Percentiles rank a stretch among this genome's conserved stretches.
phyloP scores from a whole-genome alignment of 2,888 invertebrate genomes.

The Noctua pronuba region DNA sequence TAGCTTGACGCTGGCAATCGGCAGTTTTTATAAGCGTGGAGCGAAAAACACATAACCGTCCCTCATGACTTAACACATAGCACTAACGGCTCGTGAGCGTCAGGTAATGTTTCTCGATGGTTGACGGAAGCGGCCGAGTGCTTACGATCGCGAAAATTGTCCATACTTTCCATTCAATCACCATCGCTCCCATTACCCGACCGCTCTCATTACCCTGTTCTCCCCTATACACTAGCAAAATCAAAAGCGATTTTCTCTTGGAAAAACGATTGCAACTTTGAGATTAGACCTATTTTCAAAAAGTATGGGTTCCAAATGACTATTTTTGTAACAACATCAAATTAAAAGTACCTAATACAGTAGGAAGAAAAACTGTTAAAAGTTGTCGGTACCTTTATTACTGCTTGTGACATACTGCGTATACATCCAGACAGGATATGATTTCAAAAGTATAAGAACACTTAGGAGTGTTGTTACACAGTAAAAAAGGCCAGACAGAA shows the following conservation, averaged over 20 bases:
- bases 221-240: not conserved
- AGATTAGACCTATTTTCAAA: not conserved
- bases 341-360: not conserved
- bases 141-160: no score
- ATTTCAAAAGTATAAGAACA: conserved; percentile 4
- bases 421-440: not conserved
- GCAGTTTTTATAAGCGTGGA: no score
- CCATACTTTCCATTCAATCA: no score
- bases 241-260: conserved; percentile 2
- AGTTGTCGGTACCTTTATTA: not conserved
- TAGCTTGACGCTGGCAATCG: no score
- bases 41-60: no score
- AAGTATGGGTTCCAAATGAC: not conserved
- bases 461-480: not conserved
- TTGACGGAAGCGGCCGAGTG: no score
- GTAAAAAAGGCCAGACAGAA: not conserved
- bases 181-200: no score
- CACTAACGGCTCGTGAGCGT: no score
- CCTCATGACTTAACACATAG: no score
- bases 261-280: not conserved
- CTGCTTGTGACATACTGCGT: not conserved
- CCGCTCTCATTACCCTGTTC: no score
- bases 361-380: not conserved
- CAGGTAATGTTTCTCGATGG: no score
- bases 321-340: not conserved